These are phyloP conservation scores for Ctenopoma kingsleyae DNA, from an alignment of 2,797 vertebrate species.

Conservation along the genomic window DNA sequence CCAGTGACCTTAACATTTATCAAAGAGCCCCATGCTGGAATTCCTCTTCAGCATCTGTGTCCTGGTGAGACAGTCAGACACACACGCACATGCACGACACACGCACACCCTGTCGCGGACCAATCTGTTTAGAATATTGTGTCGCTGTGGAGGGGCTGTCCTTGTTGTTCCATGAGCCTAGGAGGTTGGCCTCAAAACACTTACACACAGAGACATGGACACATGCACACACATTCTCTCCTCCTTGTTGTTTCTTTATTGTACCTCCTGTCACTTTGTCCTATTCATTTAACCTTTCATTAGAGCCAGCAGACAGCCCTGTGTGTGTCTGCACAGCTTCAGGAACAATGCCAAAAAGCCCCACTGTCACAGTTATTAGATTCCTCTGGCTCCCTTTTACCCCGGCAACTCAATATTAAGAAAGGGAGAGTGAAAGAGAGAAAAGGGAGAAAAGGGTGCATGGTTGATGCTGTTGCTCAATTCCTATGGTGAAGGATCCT, in stretches of 20 bases:
- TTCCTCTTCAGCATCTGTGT: conserved; percentile 90
- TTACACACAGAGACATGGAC: conserved; percentile 52
- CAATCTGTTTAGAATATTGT: conserved; percentile 95
- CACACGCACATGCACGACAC: conserved; percentile 75
- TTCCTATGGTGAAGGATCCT: conserved; percentile 83
- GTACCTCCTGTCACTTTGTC: conserved; percentile 96
- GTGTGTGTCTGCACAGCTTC: conserved; percentile 84
- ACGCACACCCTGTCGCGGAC: conserved; percentile 86
- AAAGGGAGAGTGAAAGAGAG: conserved; percentile 84
- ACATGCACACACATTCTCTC: conserved; percentile 67
- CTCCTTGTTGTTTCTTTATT: conserved; percentile 89
- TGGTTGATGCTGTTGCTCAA: conserved; percentile 59
- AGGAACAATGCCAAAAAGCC: conserved; percentile 92
- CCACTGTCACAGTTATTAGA: conserved; percentile 99
- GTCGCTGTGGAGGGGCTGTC: conserved; percentile 88
- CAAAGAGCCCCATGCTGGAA: conserved; percentile 90
- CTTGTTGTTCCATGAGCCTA: conserved; percentile 89
- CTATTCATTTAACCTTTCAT: conserved; percentile 99
- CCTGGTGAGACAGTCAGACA: conserved; percentile 85
- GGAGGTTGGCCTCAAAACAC: conserved; percentile 84
- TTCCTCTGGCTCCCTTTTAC: conserved; percentile 91
- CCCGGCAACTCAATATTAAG: conserved; percentile 94
- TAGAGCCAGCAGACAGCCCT: conserved; percentile 93
- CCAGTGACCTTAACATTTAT: conserved; percentile 93
- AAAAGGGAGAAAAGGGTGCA: conserved; percentile 39